Base-by-base conservation (phyloP, 2,797 vertebrate genomes). In the Pangasius sanitwongsei region DNA sequence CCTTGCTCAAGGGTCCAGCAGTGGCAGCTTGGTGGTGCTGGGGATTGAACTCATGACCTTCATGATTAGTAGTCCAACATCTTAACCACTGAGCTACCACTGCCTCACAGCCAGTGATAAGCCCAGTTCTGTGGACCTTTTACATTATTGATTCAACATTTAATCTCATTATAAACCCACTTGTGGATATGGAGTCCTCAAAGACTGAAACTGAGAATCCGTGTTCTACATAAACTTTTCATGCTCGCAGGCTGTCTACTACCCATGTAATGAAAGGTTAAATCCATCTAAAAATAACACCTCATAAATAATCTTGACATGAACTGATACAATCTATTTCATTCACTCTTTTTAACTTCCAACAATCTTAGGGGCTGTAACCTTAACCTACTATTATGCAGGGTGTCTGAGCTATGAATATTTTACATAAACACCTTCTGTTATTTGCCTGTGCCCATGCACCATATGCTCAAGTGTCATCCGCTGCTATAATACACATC, bases 401-500 rank as follows among this genome's bases (percentile, higher is more conserved):
- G 57, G 48, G 87, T 72, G 82, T 83, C 63, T 59, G 67, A 65
- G 91, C 85, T 91, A 88, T 92, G 85, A 92, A 90, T 90, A 91
- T 89, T 87, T 90, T 69, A 90, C 88, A 90, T 89, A 91, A 88
- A 91, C 91, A 88, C 89, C 77, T 89, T 90, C 55, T 86, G 72
- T 85, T 82, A 70, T 85, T 88, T 86, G 84, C 34, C 37, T 13
- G 7, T 86, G 74, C 53, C 18, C 75, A 59, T 82, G 44, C 63
- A 57, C 77, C 77, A 81, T 85, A 85, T 53, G 61, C n/a, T 69
- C 41, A 83, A 37, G 41, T 82, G 15, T 25, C 48, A 78, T 85
- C 67, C 80, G 65, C 75, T 94, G 95, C 91, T 92, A 75, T 94
- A 89, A 48, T 92, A 90, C 18, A 28, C 50, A 78, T 0, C 31